Evolutionary conservation across 2,797 vertebrate genomes (phyloP).

Genomic region (Acanthopagrus latus): DNA sequence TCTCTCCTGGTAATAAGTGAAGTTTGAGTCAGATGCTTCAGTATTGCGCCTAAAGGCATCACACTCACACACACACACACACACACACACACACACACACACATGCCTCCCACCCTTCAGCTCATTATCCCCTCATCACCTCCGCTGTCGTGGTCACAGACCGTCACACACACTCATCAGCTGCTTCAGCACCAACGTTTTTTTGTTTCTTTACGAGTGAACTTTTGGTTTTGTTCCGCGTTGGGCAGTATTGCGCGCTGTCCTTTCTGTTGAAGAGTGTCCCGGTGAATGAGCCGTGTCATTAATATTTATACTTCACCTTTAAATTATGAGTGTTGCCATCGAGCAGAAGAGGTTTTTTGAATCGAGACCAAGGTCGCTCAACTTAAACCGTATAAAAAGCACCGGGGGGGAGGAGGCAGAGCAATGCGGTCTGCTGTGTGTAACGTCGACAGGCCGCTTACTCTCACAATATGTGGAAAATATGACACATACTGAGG

Average conservation of each 20-base stretch:
- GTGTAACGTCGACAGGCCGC: constrained; percentile 60
- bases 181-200: constrained; percentile 33
- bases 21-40: not conserved
- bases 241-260: not conserved
- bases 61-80: not conserved
- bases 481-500: constrained; percentile 54
- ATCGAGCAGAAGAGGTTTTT: constrained; percentile 65
- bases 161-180: constrained; percentile 50
- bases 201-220: constrained; percentile 22
- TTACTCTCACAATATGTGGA: constrained; percentile 48
- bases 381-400: constrained; percentile 41
- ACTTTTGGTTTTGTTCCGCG: constrained; percentile 42
- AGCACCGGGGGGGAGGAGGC: constrained; percentile 12
- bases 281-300: constrained; percentile 57
- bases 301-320: constrained; percentile 78
- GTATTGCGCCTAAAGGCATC: constrained; percentile 27
- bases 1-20: not conserved
- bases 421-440: constrained; percentile 61
- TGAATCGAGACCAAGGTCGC: constrained; percentile 50
- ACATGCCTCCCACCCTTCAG: not conserved
- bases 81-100: no score
- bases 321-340: constrained; percentile 72
- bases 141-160: constrained; percentile 58
- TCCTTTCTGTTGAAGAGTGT: constrained; percentile 40
- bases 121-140: constrained; percentile 69